Base-by-base conservation (phyloP, 2,888 invertebrate genomes). In the Psococerastis gibbosa region DNA sequence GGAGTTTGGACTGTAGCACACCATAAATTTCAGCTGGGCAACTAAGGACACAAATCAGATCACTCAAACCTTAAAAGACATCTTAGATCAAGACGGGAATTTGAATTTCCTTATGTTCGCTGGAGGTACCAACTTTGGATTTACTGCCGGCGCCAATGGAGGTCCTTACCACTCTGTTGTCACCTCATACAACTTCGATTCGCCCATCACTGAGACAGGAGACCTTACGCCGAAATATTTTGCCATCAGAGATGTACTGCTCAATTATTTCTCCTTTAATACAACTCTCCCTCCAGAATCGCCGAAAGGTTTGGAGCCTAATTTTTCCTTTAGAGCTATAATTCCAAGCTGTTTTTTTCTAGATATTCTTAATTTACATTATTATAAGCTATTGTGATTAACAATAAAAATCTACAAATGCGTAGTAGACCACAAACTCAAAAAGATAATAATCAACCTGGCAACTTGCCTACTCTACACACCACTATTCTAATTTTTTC, bases 101-200 rank as follows among this genome's bases (percentile, higher is more conserved):
- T 74, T 91, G 31, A 92, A 87, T 55, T 73, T 91, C 52, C 94
- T 91, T 57, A 85, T 92, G 81, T 89, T 88, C 61, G 78, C 76
- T 54, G 92, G 92, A 11, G 91, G 92, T 42, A 82, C 83, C 1
- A 89, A 84, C 55, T 84, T 78, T 55, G 84, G 75, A 44, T 87
- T 78, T 53, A 75, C 56, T 48, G 54, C 56, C 49, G 60, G 61
- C 48, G 47, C 43, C 18, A 44, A 43, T 27, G 43, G 33, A 31
- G 62, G 59, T 1, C 53, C 52, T 4, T 80, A 70, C 54, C 61
- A 63, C 46, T 72, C 81, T 1, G 77, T 79, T 55, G 68, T 83
- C 38, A 88, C 87, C 2, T 85, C 82, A 2, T 91, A 91, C 55
- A 92, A 94, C 59, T 94, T 91, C 56, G 87, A 91, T 58, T 81